Conservation (phyloP, 2,888 invertebrate genomes). For the Andrena camellia region DNA sequence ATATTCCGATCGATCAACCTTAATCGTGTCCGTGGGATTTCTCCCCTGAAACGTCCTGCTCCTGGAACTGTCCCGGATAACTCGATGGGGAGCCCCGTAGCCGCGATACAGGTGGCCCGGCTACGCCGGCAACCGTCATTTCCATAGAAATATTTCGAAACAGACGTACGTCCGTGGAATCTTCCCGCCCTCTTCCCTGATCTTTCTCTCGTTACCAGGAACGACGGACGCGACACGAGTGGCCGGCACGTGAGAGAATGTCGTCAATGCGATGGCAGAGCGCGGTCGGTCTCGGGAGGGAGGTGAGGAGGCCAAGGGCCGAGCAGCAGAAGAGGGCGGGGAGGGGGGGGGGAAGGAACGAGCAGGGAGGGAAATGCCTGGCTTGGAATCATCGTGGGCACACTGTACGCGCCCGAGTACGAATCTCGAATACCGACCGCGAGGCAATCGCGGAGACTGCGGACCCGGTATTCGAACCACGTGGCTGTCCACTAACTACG, state of each 20-base stretch:
- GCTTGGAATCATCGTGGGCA: conserved; percentile 64
- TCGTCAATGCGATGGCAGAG: conserved; percentile 76
- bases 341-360: conserved; percentile 30
- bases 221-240: conserved; percentile 79
- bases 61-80: neutral
- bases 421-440: conserved; percentile 70
- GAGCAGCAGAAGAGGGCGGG: conserved; percentile 2
- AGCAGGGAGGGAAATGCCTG: conserved; percentile 69
- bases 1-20: neutral
- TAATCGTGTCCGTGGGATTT: neutral
- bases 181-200: conserved; percentile 54
- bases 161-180: conserved; percentile 36
- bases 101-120: too few relatives aligned
- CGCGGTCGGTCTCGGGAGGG: conserved; percentile 61
- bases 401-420: conserved; percentile 63
- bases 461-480: conserved; percentile 77
- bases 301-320: conserved; percentile 57
- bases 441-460: conserved; percentile 59
- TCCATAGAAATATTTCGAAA: conserved; percentile 8
- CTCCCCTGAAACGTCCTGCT: neutral
- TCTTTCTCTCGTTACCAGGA: conserved; percentile 75
- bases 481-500: conserved; percentile 69
- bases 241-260: conserved; percentile 83
- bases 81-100: neutral
- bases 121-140: neutral